Base-by-base conservation (phyloP, 1,140 invertebrate species). In the Drusus annulatus region DNA sequence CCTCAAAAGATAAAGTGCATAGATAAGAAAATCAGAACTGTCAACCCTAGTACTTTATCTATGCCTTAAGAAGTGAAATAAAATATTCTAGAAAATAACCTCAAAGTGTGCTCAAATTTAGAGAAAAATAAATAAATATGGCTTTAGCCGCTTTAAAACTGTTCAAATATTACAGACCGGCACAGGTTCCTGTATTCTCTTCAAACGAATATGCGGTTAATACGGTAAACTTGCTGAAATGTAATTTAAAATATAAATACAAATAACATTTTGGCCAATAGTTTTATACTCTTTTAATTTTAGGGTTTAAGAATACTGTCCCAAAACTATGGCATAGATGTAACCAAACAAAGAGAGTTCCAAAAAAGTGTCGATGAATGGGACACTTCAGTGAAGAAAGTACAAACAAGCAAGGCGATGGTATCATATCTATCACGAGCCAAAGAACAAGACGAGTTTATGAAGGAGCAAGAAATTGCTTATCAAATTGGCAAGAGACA, bases 401-500 rank as follows among this genome's bases (percentile, higher is more conserved):
- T 93, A 84, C 93, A 92, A 85, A 90, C 94, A 4, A 97, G 93
- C 86, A 96, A 95, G 89, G 95, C 96, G 50, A 98, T 98, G 96
- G 92, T 92, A 87, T 92, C 94, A 0, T 98, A 98, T 87, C 89
- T 98, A 69, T 93, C 97, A 87, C 88, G 96, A 86, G 94, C 96
- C 23, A 91, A 91, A 87, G 92, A 94, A 84, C 93, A 98, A 86
- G 94, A 98, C 87, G 92, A 93, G 84, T 97, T 98, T 86, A 95
- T 99, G 91, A 92, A 94, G 84, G 91, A 93, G 81, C 93, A 99
- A 88, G 91, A 92, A 63, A 85, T 92, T 76, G 95, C 98, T 84
- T 99, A 94, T 89, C 93, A 97, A 85, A 94, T 98, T 85, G 98
- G 98, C 13, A 97, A 96, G 87, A 90, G 97, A 25, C 97, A 99